Base-by-base conservation (phyloP, 2,113 vertebrate species). In the Takifugu flavidus region DNA sequence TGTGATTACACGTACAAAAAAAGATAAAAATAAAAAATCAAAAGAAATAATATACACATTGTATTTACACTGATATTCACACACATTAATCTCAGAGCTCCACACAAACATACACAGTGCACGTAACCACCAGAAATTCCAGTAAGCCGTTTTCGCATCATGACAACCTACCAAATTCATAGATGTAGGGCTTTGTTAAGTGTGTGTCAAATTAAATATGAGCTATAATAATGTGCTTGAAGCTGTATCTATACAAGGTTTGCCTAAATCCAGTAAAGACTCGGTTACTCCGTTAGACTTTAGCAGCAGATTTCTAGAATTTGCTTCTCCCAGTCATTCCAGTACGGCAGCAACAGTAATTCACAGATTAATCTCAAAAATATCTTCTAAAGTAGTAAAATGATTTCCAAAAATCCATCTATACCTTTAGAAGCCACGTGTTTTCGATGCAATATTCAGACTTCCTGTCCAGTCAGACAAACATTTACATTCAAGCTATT, bases 61-160 rank as follows among this genome's bases (percentile, higher is more conserved):
- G 70, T 75, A 87, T 85, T 82, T 87, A 79, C 80, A 85, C 53
- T 79, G 31, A 74, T 64, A 73, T 62, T 26, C 62, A 66, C 52
- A 76, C 58, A 74, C 58, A 69, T 46, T 75, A 45, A 45, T 15
- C 26, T 51, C 10, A 62, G 49, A 53, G 49, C 15, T 29, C 7
- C 31, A 66, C 49, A 59, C 53, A 47, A 34, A 67, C 56, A 56
- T 49, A 45, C 34, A 67, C 80, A 76, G 76, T 58, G 65, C 74
- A 66, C 34, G 56, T 43, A 55, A 49, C 52, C 62, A 61, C 53
- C 65, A 6, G 20, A 20, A 67, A 62, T 44, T 47, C 67, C 68
- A 65, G 44, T 65, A 64, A 79, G 71, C 54, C 59, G 45, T 70
- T 62, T 11, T 51, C 44, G 61, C 12, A 0, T 56, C 29, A 34